Base-by-base conservation (phyloP, 2,888 invertebrate species). In the Trachelus troglodyta region DNA sequence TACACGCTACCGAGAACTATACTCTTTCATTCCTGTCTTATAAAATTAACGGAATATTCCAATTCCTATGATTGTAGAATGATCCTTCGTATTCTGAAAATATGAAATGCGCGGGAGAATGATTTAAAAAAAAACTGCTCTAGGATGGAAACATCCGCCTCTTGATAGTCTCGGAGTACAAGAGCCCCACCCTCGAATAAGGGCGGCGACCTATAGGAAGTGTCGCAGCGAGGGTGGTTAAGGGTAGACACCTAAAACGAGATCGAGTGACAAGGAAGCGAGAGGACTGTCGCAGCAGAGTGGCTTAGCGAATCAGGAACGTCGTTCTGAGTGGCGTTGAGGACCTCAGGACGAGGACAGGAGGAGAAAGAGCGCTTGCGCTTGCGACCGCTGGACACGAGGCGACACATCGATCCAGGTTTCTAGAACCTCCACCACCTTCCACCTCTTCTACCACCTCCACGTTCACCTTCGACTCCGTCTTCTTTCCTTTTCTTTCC, bases 341-440 rank as follows among this genome's bases (percentile, higher is more conserved):
- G 68, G 40, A 12, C 37, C 31, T 68, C 34, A 69, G 31, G 15
- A 68, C 56, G 56, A 35, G 68, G 71, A 71, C 71, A 71, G 78
- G 79, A 69, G 79, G 73, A 75, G 69, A 71, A 78, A 83, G 79
- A 80, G 90, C 90, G 90, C 90, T 89, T 87, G 90, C 90, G 90
- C 90, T 83, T 82, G 83, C 85, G 86, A 87, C 87, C 82, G 85
- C 89, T 90, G 90, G 90, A 90, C 90, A 87, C 86, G 84, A 85
- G 89, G 87, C 89, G 90, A 90, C 90, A 90, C 90, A 90, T 90
- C 90, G 90, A 90, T 90, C 90, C 89, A 85, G 83, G 86, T 85
- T 85, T 87, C 88, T 87, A 85, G 87, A 87, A 88, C 88, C 88
- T 86, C 86, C 83, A 81, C 82, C 35, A 35, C 35, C 84, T 81